Base-by-base conservation (phyloP, 2,113 vertebrate species). In the Neofelis nebulosa region DNA sequence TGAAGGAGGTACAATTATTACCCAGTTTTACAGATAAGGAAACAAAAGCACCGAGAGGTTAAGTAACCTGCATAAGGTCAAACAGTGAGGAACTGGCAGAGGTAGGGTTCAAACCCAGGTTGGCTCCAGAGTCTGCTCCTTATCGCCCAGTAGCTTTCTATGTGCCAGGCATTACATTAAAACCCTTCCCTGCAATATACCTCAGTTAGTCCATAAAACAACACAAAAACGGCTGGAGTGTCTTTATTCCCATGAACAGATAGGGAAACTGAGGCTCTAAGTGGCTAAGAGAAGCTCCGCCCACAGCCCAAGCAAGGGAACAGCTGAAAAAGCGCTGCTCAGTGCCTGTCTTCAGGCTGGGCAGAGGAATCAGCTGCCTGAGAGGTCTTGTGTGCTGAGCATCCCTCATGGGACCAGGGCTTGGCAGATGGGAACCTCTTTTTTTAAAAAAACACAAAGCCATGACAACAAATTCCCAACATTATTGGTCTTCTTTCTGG, bases 401-500 rank as follows among this genome's bases (percentile, higher is more conserved):
- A 16, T 10, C 57, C 50, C 63, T 82, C 78, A 18, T 2, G 27
- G 83, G 79, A 90, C 63, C 38, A 16, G 27, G 61, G 65, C 15
- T 29, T 15, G 57, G 83, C 66, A 91, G 82, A 41, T 38, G 74
- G 68, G 81, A 76, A 68, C 65, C 73, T 93, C 68, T 74, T 68
- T 68, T 76, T 76, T 80, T 48, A 55, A 38, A 79, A 65, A 91
- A 48, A 25, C 48, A 81, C 79, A 92, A 78, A 69, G 79, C 79
- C 93, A 94, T 79, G 97, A 84, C 98, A 98, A 98, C 96, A 97
- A 97, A 98, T 98, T 97, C 97, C 97, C 97, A 97, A 98, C 97
- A 95, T 98, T 97, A 98, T 97, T 97, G 88, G 95, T 98, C 98
- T 98, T 98, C 97, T 98, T 98, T 98, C 98, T 98, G 97, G 88